These are phyloP conservation scores for Polydrusus cervinus DNA, from an alignment of 2,888 invertebrate genomes.

Conservation along the genomic window DNA sequence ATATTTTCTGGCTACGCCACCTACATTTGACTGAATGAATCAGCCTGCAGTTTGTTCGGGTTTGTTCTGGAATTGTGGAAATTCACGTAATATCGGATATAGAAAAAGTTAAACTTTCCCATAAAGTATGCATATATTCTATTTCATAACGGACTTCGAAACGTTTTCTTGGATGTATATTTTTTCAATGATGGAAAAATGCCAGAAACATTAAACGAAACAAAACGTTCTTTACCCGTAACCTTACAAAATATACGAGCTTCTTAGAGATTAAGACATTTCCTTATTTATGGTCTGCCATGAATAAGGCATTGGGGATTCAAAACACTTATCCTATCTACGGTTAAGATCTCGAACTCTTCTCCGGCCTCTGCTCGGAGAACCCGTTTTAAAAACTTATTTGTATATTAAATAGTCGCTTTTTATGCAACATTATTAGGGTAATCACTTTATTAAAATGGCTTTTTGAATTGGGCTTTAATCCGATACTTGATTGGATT, in stretches of 20 bases:
- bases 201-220: background rate
- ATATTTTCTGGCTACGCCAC: too few relatives aligned
- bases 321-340: slow-evolving; percentile 54
- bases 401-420: slow-evolving; percentile 44
- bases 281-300: slow-evolving; percentile 54
- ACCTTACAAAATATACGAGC: slow-evolving; percentile 44
- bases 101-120: too few relatives aligned
- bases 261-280: slow-evolving; percentile 53
- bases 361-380: slow-evolving; percentile 26
- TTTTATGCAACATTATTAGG: slow-evolving; percentile 43
- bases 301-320: slow-evolving; percentile 52
- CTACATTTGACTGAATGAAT: too few relatives aligned
- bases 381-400: slow-evolving; percentile 45
- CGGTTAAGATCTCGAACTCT: slow-evolving; percentile 47
- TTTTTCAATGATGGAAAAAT: background rate
- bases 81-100: too few relatives aligned
- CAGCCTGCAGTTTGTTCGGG: too few relatives aligned
- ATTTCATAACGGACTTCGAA: background rate
- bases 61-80: too few relatives aligned
- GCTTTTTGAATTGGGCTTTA: slow-evolving; percentile 2
- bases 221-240: background rate
- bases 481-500: slow-evolving; percentile 3
- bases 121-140: too few relatives aligned
- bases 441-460: slow-evolving; percentile 27
- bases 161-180: background rate